Percentiles rank a stretch among this genome's conserved stretches.
These are phyloP conservation scores for Lonchura striata DNA, from an alignment of 2,113 vertebrate species.

Conservation along the genomic window DNA sequence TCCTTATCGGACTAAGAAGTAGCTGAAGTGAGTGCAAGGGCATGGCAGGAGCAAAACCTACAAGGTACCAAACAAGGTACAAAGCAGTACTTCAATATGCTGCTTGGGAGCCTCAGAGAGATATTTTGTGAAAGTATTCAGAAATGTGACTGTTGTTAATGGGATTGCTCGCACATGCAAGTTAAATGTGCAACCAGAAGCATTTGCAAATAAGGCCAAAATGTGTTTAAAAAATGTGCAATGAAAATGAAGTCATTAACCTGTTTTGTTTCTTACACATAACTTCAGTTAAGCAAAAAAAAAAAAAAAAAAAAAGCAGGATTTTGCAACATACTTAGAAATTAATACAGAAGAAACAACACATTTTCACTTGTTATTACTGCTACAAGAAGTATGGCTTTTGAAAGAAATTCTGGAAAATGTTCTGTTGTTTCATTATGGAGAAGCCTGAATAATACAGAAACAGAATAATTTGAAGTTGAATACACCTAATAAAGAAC, in stretches of 20 bases:
- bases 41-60: not conserved
- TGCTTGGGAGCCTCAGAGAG: not conserved
- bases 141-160: not conserved
- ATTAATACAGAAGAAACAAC: not conserved
- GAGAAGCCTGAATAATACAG: not conserved
- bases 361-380: not conserved
- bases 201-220: not conserved
- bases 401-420: not conserved
- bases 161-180: not conserved
- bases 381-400: not conserved
- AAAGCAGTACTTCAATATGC: not conserved
- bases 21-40: not conserved
- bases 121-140: not conserved
- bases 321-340: not conserved
- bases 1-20: not conserved
- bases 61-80: not conserved
- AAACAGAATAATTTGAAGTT: not conserved
- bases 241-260: not conserved
- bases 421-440: not conserved
- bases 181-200: not conserved
- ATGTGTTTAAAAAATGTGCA: not conserved
- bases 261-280: not conserved
- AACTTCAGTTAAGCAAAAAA: not conserved
- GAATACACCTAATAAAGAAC: not conserved
- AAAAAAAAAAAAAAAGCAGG: not conserved